Conservation (phyloP, 2,797 vertebrate species). For the Sebastes hubbsi region DNA sequence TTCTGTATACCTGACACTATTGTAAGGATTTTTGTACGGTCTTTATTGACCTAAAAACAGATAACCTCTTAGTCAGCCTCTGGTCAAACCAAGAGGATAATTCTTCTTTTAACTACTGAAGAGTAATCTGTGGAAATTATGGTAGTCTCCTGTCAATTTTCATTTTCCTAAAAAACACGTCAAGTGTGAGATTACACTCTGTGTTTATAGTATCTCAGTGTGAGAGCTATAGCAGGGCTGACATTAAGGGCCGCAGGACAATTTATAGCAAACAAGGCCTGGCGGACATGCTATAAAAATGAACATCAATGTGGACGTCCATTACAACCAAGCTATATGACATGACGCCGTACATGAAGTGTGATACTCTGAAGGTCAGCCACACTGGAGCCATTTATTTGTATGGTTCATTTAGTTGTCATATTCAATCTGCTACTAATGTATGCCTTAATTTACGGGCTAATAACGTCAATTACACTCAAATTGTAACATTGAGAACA, state of each 20-base stretch:
- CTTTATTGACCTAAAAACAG: neutral
- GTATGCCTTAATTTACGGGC: neutral
- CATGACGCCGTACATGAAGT: neutral
- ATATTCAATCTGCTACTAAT: neutral
- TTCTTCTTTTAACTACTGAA: neutral
- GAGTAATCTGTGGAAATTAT: neutral
- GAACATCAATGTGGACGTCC: conserved; percentile 10
- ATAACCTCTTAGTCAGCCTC: neutral
- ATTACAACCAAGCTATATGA: neutral
- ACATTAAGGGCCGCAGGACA: conserved; percentile 9
- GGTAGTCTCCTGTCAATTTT: neutral
- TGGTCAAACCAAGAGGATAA: neutral
- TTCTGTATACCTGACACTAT: neutral
- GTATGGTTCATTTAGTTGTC: conserved; percentile 2
- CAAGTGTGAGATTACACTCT: neutral
- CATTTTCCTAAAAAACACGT: neutral
- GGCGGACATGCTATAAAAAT: conserved; percentile 25
- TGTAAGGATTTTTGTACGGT: neutral
- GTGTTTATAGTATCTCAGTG: neutral
- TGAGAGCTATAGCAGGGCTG: neutral
- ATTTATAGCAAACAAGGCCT: neutral
- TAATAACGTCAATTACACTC: neutral
- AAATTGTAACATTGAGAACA: neutral
- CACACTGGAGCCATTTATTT: neutral
- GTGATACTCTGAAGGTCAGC: conserved; percentile 29